Evolutionary conservation across 2,113 vertebrate genomes (phyloP).

Genomic region (Dendrocopos noguchii): DNA sequence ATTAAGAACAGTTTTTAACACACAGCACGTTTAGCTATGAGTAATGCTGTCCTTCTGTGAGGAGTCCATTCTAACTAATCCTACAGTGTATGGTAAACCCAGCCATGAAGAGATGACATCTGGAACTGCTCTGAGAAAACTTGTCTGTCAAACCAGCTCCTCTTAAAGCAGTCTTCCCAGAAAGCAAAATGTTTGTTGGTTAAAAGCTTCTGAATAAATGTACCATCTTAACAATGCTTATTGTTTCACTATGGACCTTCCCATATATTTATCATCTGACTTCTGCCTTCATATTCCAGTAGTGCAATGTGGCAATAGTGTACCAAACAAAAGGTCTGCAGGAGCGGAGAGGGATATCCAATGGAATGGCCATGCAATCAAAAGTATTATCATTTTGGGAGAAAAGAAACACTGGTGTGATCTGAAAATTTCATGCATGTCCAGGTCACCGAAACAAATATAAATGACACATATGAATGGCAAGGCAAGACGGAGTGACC

Average conservation of each 20-base stretch:
- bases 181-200: background rate
- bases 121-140: slow-evolving; percentile 1
- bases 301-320: background rate
- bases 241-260: background rate
- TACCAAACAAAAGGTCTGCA: slow-evolving; percentile 57
- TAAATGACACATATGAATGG: slow-evolving; percentile 82
- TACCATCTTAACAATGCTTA: background rate
- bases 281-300: background rate
- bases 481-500: slow-evolving; percentile 76
- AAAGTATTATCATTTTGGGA: slow-evolving; percentile 51
- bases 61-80: background rate
- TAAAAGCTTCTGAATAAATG: background rate
- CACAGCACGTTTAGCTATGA: background rate
- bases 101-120: background rate
- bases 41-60: background rate
- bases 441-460: slow-evolving; percentile 79
- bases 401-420: slow-evolving; percentile 62
- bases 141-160: background rate
- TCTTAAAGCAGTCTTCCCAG: background rate
- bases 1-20: background rate
- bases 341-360: slow-evolving; percentile 73
- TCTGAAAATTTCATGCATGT: slow-evolving; percentile 77
- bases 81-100: background rate
- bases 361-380: slow-evolving; percentile 88
- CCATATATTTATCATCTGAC: background rate